Evolutionary conservation across 2,797 vertebrate genomes (phyloP).

Genomic region (Epinephelus awoara): DNA sequence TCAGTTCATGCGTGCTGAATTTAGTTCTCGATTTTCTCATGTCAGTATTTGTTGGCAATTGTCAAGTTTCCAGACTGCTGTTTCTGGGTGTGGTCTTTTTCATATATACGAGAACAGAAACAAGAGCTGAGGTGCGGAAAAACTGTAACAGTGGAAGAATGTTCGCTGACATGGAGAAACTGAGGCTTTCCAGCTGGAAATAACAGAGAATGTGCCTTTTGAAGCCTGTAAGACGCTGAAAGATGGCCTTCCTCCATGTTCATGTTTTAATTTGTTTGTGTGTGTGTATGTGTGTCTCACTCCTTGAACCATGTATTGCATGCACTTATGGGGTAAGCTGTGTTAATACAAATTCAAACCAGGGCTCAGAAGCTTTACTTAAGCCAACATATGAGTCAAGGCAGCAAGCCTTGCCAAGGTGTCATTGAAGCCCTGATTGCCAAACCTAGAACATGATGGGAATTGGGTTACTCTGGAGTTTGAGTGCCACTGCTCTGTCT

Average conservation of each 20-base stretch:
- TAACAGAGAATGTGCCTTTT: slow-evolving; percentile 33
- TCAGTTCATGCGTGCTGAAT: slow-evolving; percentile 31
- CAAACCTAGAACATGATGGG: slow-evolving; percentile 46
- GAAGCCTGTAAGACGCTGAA: slow-evolving; percentile 33
- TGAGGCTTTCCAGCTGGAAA: slow-evolving; percentile 70
- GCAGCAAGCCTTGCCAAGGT: slow-evolving; percentile 44
- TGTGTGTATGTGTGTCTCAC: slow-evolving; percentile 21
- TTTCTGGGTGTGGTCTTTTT: slow-evolving; percentile 72
- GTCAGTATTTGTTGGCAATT: slow-evolving; percentile 56
- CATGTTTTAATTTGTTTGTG: slow-evolving; percentile 34
- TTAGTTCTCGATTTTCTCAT: slow-evolving; percentile 45
- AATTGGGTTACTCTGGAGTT: slow-evolving; percentile 29
- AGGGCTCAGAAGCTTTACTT: slow-evolving; percentile 38
- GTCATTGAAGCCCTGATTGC: slow-evolving; percentile 25
- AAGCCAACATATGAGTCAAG: slow-evolving; percentile 59
- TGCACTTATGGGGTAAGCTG: slow-evolving; percentile 38
- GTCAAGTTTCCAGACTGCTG: slow-evolving; percentile 60
- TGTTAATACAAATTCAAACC: slow-evolving; percentile 40
- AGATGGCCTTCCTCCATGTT: slow-evolving; percentile 51
- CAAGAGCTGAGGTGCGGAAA: slow-evolving; percentile 66
- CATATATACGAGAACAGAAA: slow-evolving; percentile 56
- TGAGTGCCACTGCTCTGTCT: slow-evolving; percentile 32
- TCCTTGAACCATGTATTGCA: slow-evolving; percentile 39
- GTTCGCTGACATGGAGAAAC: slow-evolving; percentile 69
- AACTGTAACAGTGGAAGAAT: slow-evolving; percentile 75